Evolutionary conservation across 2,113 vertebrate species (phyloP), one percentile per base, ranked within the genome.

Genomic region (Pongo abelii): DNA sequence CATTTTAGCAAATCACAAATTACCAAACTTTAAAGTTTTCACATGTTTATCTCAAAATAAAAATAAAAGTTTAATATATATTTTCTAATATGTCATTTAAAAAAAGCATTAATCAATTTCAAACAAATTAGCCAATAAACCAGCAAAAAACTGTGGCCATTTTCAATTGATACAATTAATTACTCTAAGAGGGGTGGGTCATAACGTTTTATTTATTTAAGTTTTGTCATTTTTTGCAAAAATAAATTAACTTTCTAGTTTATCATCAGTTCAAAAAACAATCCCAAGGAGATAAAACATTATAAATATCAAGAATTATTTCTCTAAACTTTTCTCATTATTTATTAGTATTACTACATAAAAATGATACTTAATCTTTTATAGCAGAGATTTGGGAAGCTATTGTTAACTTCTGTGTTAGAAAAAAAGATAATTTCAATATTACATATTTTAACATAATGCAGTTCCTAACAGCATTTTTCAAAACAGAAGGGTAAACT

Each of bases 21-120:
- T 75, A 83, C 11, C 50, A 35, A 94, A 12, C 14, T 81, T 78
- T 81, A 93, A 67, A 90, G 74, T 59, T 74, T 91, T 23, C 64
- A 83, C 6, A 78, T 25, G 17, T 43, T 64, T 81, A 69, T 77
- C 22, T 55, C 50, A 90, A 95, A 95, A 92, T 79, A 70, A 78
- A 90, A 89, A 89, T 78, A 89, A 2, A 89, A 35, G 10, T 50
- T 75, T 69, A 75, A 40, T 16, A 64, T n/a, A 50, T 59, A 61
- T 93, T 95, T 97, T 92, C 55, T 67, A 84, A n/a, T 50, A 7
- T 35, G 64, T 11, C 35, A 59, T 93, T 96, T 96, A 40, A 96
- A 87, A 80, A 27, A 89, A 64, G 27, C 9, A 69, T 14, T 85
- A 88, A 70, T 50, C 8, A 40, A 75, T 84, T 95, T 96, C 50